Conservation (phyloP, 2,888 invertebrate genomes). For the Mamestra brassicae region DNA sequence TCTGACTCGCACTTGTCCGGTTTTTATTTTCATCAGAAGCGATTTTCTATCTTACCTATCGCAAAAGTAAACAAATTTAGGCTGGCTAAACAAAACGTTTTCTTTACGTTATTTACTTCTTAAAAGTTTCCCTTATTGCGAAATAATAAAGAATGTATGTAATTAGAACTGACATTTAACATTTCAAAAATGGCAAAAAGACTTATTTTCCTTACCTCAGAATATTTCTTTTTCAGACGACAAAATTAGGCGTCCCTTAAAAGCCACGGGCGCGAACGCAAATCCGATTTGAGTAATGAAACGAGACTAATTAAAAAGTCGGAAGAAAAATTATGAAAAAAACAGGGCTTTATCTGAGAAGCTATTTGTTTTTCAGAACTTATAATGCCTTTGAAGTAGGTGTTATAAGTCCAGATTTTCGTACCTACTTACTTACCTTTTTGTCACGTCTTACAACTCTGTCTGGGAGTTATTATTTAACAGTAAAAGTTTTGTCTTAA, state of each 20-base stretch:
- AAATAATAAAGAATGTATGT: conserved; percentile 13
- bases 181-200: conserved; percentile 64
- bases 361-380: conserved; percentile 72
- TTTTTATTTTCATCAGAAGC: too few species aligned
- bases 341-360: conserved; percentile 75
- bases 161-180: conserved; percentile 68
- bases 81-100: background rate
- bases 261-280: conserved; percentile 82
- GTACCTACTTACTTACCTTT: conserved; percentile 43
- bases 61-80: background rate
- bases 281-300: conserved; percentile 87
- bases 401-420: conserved; percentile 57
- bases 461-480: background rate
- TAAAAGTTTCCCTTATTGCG: background rate
- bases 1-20: too few species aligned
- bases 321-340: conserved; percentile 77
- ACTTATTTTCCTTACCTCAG: conserved; percentile 69
- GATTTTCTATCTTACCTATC: background rate
- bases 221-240: conserved; percentile 64
- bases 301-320: conserved; percentile 85
- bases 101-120: background rate
- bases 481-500: too few species aligned
- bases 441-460: conserved; percentile 4
- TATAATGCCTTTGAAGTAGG: conserved; percentile 58
- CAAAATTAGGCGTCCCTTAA: conserved; percentile 81